Evolutionary conservation across 2,797 vertebrate genomes (phyloP).

Genomic region (Acipenser ruthenus): DNA sequence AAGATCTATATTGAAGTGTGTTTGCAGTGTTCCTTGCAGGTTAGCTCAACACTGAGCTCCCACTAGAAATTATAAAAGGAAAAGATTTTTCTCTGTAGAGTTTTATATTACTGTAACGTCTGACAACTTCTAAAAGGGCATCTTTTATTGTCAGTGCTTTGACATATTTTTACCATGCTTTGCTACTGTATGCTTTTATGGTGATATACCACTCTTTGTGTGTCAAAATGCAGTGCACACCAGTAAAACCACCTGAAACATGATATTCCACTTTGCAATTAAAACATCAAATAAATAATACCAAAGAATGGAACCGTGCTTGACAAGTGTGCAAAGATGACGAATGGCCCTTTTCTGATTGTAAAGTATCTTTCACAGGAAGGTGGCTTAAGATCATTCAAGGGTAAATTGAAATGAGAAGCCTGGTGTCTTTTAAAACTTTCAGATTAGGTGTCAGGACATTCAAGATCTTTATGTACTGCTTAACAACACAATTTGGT

Average conservation of each 20-base stretch:
- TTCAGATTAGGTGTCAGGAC: background rate
- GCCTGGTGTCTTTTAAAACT: background rate
- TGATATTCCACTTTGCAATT: conserved; percentile 31
- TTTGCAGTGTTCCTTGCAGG: too few species aligned
- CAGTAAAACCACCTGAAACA: conserved; percentile 16
- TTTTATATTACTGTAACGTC: too few species aligned
- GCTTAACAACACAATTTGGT: background rate
- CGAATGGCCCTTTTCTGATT: conserved; percentile 21
- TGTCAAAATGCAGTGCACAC: too few species aligned
- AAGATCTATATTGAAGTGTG: too few species aligned
- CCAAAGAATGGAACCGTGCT: conserved; percentile 24
- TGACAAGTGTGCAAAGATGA: conserved; percentile 27
- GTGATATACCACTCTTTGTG: too few species aligned
- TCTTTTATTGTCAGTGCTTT: too few species aligned
- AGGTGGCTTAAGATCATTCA: conserved; percentile 16
- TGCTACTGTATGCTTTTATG: too few species aligned
- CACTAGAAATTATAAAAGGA: too few species aligned
- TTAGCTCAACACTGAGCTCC: too few species aligned
- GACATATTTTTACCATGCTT: too few species aligned
- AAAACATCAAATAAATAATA: conserved; percentile 38
- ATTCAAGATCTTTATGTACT: background rate
- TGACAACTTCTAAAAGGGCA: too few species aligned
- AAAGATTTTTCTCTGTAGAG: too few species aligned
- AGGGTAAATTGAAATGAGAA: background rate
- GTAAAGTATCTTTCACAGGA: conserved; percentile 15